Evolutionary conservation across 2,888 invertebrate species (phyloP), one percentile per base, ranked within the genome.

Genomic region (Lottia gigantea): DNA sequence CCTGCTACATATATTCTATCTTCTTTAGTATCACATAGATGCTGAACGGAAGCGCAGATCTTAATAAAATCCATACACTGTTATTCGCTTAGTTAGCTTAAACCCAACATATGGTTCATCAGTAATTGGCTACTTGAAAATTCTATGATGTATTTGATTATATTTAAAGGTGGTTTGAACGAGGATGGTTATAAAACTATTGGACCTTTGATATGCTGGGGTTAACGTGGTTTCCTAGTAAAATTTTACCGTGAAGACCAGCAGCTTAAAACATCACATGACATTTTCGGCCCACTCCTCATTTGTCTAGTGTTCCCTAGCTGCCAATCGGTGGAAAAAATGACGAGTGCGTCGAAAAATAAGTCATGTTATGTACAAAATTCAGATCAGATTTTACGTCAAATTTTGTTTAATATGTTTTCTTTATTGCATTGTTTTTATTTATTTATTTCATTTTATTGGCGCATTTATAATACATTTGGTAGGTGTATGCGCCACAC

Each of bases 181-280:
- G 83, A 83, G 67, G 78, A 78, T 63, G 83, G 83, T 47, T 80
- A 72, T 75, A 73, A 72, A 70, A 73, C 72, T 14, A 46, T 82
- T 49, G 82, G 82, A 55, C 77, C 81, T 40, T 64, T 80, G 19
- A 65, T 69, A 55, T 82, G 82, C 73, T 74, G 72, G 26, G 82
- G 82, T 55, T 64, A 15, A 65, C 47, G 49, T 64, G 19, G 61
- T 61, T 23, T 7, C 23, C 1, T 23, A 61, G n/a, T n/a, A 16
- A 3, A 19, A 6, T 6, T 61, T 19, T 23, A 19, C 19, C 23
- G 14, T 64, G 31, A 40, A 68, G 63, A 45, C 46, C 46, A 49
- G 49, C 31, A 31, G 40, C 31, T 40, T 40, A 19, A 26, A 45
- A 62, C 65, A 69, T 70, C 74, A 71, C 70, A 71, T 74, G 74